Evolutionary conservation across 2,797 vertebrate genomes (phyloP).

Genomic region (Muraenolepis orangiensis): DNA sequence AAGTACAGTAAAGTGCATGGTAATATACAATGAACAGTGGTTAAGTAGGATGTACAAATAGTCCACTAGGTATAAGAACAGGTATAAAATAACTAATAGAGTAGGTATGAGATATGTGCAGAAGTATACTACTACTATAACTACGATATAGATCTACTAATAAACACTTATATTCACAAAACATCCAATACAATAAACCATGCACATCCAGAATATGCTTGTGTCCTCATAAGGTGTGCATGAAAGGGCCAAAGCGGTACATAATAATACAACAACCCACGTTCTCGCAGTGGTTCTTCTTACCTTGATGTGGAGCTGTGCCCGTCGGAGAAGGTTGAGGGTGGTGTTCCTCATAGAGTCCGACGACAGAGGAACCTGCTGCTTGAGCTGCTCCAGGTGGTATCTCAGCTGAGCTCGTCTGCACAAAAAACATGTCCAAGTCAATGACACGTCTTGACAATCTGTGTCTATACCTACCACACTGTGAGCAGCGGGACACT

Average conservation of each 20-base stretch:
- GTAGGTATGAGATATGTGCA: too few species aligned
- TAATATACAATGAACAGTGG: too few species aligned
- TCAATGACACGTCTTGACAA: background rate
- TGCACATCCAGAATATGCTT: too few species aligned
- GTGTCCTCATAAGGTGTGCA: too few species aligned
- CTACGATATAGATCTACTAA: too few species aligned
- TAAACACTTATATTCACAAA: too few species aligned
- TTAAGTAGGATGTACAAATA: too few species aligned
- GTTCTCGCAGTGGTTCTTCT: background rate
- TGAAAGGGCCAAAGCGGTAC: background rate
- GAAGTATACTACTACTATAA: too few species aligned
- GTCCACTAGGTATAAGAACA: too few species aligned
- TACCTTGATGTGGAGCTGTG: slow-evolving; percentile 92
- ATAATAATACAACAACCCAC: background rate
- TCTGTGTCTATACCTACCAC: background rate
- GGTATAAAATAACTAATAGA: too few species aligned
- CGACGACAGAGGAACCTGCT: slow-evolving; percentile 84
- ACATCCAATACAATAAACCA: too few species aligned
- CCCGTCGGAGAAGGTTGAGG: slow-evolving; percentile 84
- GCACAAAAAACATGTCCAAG: background rate
- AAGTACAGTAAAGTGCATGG: too few species aligned
- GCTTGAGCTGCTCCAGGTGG: slow-evolving; percentile 89
- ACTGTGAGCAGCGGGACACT: background rate
- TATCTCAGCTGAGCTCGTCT: slow-evolving; percentile 89
- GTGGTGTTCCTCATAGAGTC: slow-evolving; percentile 85